Evolutionary conservation across 2,113 vertebrate genomes (phyloP), one percentile per base, ranked within the genome.

Genomic region (Scortum barcoo): DNA sequence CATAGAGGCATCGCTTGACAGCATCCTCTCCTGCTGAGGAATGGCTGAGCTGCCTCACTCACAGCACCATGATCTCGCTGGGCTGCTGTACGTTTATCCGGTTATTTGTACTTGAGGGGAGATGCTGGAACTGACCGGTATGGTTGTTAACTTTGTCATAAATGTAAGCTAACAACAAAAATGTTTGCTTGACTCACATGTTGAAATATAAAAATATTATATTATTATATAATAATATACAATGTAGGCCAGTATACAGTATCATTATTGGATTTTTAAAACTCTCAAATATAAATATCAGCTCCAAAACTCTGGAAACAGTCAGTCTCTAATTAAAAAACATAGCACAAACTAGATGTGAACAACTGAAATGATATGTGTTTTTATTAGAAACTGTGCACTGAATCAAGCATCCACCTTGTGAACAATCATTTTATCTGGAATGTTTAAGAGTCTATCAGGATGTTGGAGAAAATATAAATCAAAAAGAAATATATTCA

Each of bases 381-480:
- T 88, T 92, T 36, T 93, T 92, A 92, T 94, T 91, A 90, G 65
- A 93, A 93, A 92, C 70, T 86, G 88, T 89, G 84, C 86, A 86
- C 76, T 61, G 60, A 90, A 83, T 83, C 83, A 91, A 80, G 74
- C 86, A 84, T 89, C 85, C 82, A 90, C 78, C 81, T 84, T 2
- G 62, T 90, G 67, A 92, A 92, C 84, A 91, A 90, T 90, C 89
- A 86, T 81, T 91, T 88, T 80, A 87, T 84, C 86, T 81, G 84
- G 83, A 90, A 93, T 92, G 87, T 89, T 87, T 83, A 76, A 76
- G 80, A 84, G 33, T 86, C 57, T 54, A 58, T 57, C 69, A 80
- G 62, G 70, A 86, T n/a, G 54, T 76, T 56, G 53, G 73, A 83
- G 46, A 78, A 83, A 82, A 73, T 28, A 4, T 56, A 30, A 91